These are phyloP conservation scores for Zeuzera pyrina DNA, from an alignment of 2,888 invertebrate species.

Conservation along the genomic window DNA sequence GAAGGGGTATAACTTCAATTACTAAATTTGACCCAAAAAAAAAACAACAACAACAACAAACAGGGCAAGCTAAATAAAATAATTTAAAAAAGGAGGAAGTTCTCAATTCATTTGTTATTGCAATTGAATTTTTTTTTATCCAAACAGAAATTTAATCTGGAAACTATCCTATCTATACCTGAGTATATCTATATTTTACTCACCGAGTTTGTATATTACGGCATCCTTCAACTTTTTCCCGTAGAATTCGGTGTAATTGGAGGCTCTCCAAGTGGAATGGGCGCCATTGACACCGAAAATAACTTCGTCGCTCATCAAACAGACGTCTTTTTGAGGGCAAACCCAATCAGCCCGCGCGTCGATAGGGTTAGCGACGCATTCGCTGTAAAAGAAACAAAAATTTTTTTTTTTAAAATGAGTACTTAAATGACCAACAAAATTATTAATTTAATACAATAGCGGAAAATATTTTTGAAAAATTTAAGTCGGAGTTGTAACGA, in stretches of 20 bases:
- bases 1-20: no score
- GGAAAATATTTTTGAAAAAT: not conserved
- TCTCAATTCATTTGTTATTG: no score
- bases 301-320: slow-evolving; percentile 82
- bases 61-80: no score
- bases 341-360: slow-evolving; percentile 40
- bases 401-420: no score
- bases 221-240: slow-evolving; percentile 88
- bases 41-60: no score
- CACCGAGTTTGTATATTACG: slow-evolving; percentile 81
- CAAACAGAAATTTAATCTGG: no score
- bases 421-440: no score
- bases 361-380: slow-evolving; percentile 52
- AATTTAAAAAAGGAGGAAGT: no score
- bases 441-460: not conserved
- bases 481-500: not conserved
- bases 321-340: slow-evolving; percentile 82
- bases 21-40: no score
- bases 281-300: slow-evolving; percentile 77
- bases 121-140: no score
- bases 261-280: slow-evolving; percentile 81
- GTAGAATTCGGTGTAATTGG: slow-evolving; percentile 88
- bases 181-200: slow-evolving; percentile 17
- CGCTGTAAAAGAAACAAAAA: slow-evolving; percentile 55
- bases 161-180: no score